Conservation (phyloP, 2,113 vertebrate genomes). For the human region GRCh38 chr15:43501001-43501500, state of each 20-base stretch:
- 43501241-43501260: background rate
- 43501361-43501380: background rate
- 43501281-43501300: background rate
- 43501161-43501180: too few relatives aligned
- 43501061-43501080: conserved; percentile 4
- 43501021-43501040: background rate
- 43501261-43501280: background rate
- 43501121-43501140: conserved; percentile 17
- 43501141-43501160: background rate
- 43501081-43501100: background rate
- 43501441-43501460: too few relatives aligned
- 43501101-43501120: background rate
- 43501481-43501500: too few relatives aligned
- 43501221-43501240: background rate
- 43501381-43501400: background rate
- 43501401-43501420: too few relatives aligned
- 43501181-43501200: too few relatives aligned
- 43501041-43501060: background rate
- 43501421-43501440: too few relatives aligned
- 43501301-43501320: background rate
- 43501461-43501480: too few relatives aligned
- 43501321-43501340: background rate
- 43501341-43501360: background rate
- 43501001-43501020: background rate
- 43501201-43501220: background rate